A percentile compares a stretch with the other conserved stretches of the same genome.
These are phyloP conservation scores for Tyrophagus putrescentiae DNA, from an alignment of 1,140 invertebrate species.

Conservation along the genomic window DNA sequence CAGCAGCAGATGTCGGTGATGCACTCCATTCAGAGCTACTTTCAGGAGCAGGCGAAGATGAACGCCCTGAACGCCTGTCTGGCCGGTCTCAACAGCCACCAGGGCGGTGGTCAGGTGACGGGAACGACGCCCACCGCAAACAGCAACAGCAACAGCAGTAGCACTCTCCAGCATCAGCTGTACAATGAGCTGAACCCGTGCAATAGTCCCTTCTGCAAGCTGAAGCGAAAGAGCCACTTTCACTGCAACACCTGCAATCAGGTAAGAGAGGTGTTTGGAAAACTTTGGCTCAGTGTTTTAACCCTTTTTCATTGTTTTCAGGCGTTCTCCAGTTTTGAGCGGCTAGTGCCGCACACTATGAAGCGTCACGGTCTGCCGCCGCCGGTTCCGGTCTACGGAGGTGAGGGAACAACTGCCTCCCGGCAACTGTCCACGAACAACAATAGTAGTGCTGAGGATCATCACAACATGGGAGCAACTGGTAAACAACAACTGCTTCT, in stretches of 20 bases:
- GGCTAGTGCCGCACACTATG: conserved; percentile 34
- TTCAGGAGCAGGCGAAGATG: conserved; percentile 1
- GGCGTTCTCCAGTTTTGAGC: conserved; percentile 35
- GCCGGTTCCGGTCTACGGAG: conserved; percentile 24
- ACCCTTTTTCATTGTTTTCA: neutral
- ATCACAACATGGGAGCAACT: conserved; percentile 52
- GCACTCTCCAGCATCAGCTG: neutral
- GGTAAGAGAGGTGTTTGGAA: conserved; percentile 34
- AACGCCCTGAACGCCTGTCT: neutral
- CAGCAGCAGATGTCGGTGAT: conserved; percentile 1
- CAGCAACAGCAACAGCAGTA: neutral
- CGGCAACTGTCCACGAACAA: conserved; percentile 2
- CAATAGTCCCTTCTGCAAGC: conserved; percentile 64
- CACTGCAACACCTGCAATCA: conserved; percentile 77
- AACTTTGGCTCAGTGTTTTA: conserved; percentile 11
- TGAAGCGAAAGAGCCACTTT: conserved; percentile 66
- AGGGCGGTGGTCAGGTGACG: neutral
- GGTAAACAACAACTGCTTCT: too few species aligned
- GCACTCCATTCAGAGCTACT: neutral
- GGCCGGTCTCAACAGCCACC: neutral
- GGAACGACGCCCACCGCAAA: neutral
- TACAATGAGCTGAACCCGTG: conserved; percentile 43
- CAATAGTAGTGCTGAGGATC: conserved; percentile 41
- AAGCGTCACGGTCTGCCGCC: conserved; percentile 31
- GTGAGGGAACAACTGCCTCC: conserved; percentile 4